Base-by-base conservation (phyloP, 2,113 vertebrate species). In the Dissostichus mawsoni region DNA sequence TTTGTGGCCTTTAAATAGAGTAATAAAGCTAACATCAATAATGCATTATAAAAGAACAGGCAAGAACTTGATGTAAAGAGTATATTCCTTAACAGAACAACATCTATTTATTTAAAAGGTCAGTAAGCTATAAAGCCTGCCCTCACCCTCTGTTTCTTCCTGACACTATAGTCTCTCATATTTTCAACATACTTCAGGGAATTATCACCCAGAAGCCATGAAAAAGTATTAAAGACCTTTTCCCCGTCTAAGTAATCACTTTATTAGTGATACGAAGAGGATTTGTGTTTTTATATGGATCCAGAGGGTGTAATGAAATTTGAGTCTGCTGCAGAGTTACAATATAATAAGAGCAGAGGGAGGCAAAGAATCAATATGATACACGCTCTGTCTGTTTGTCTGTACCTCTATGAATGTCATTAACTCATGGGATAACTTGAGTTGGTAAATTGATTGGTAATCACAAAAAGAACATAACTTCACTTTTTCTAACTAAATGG, bases 251-350 rank as follows among this genome's bases (percentile, higher is more conserved):
- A 92, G 93, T 92, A 93, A 94, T 95, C 92, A 81, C 92, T 89
- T 94, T 94, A 94, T 95, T 85, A 81, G 91, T 84, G 78, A 89
- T 89, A 89, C 89, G 67, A 90, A 94, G 94, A 95, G 95, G 94
- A 95, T 95, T 95, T 95, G 92, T 90, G 87, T 91, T 92, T 87
- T 93, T 93, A 93, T 95, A 96, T 94, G 89, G 91, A 93, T 95
- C 93, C 91, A 92, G 80, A 74, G 94, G 92, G 94, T 84, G 83
- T 91, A 94, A 92, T 95, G 91, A 94, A 95, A 95, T 95, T 93
- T 94, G 92, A 95, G 92, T 94, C 87, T 86, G 83, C 81, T 86
- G 89, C 90, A 92, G 88, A 91, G 92, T 90, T 93, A 95, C 86
- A 91, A 90, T 90, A 86, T 75, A 80, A 93, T 87, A 91, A 91